Evolutionary conservation across 2,113 vertebrate genomes (phyloP), one percentile per base, ranked within the genome.

Genomic region (Eira barbara): DNA sequence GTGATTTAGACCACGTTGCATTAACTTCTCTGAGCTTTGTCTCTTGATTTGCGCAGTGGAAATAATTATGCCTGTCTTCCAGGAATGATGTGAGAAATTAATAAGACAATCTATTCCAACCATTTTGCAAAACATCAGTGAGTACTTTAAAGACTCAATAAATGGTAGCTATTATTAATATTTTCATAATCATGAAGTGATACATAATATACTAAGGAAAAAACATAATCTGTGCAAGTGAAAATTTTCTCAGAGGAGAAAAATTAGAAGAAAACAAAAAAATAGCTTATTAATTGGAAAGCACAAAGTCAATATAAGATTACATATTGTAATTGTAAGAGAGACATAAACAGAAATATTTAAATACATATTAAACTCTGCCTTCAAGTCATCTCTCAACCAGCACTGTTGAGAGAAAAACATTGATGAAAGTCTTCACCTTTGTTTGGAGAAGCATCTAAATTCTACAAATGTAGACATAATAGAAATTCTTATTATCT

Each of bases 341-440:
- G 34, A 47, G n/a, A 76, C 27, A 93, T 59, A 88, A 88, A 84
- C 45, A 88, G 93, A 97, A 93, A 91, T 93, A 91, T 93, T 93
- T 88, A 18, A 97, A 89, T 84, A 59, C 11, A 73, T 82, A 69
- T 69, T 92, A 92, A 94, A 83, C 6, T 71, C 52, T 92, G 69
- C 36, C 76, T 89, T 71, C 27, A 85, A 83, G 78, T 96, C 20
- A 78, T 80, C 34, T 31, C 49, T 49, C 3, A 88, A 76, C 18
- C 59, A 81, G 3, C 29, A 81, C 8, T 85, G 13, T 42, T 94
- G 20, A 84, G 8, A 73, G 39, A 93, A 94, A 92, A 95, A 83
- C 3, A 85, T 27, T 76, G 78, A 93, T 63, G 92, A 88, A 95
- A 4, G 45, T 55, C 13, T 83, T 96, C 76, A 34, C n/a, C 55